Evolutionary conservation across 2,888 invertebrate genomes (phyloP).

Genomic region (Drosophila barbarae): DNA sequence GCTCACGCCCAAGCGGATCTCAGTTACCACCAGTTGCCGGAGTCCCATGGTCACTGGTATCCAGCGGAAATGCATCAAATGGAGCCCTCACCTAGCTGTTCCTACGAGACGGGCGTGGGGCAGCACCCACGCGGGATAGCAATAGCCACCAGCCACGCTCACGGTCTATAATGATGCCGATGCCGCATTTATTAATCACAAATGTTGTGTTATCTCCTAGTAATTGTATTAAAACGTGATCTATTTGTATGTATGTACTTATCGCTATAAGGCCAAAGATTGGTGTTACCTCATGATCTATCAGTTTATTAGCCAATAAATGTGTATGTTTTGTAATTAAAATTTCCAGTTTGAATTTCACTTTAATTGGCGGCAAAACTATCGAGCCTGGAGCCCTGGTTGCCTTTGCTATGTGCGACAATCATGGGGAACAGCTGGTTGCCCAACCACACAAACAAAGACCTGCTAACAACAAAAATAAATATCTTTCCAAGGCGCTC

Average conservation of each 20-base stretch:
- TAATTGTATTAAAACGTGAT: slow-evolving; percentile 59
- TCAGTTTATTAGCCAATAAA: slow-evolving; percentile 43
- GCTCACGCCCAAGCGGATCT: slow-evolving; percentile 33
- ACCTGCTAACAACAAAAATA: slow-evolving; percentile 16
- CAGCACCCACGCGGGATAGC: slow-evolving; percentile 57
- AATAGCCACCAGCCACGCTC: slow-evolving; percentile 60
- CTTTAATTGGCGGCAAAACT: slow-evolving; percentile 6
- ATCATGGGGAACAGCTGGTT: slow-evolving; percentile 37
- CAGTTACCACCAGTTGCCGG: slow-evolving; percentile 51
- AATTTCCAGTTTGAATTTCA: background rate
- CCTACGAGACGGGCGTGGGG: slow-evolving; percentile 55
- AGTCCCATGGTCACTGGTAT: slow-evolving; percentile 57
- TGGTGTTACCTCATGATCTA: slow-evolving; percentile 43
- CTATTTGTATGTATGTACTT: slow-evolving; percentile 33
- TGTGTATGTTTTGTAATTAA: slow-evolving; percentile 15
- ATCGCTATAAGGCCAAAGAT: slow-evolving; percentile 61
- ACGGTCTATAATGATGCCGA: slow-evolving; percentile 44
- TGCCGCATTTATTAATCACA: slow-evolving; percentile 4
- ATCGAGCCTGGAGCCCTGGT: slow-evolving; percentile 11
- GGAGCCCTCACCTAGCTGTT: slow-evolving; percentile 53
- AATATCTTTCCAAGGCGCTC: rapidly evolving
- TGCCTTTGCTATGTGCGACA: background rate
- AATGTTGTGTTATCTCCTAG: slow-evolving; percentile 25
- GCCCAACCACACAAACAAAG: slow-evolving; percentile 29
- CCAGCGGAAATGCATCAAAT: slow-evolving; percentile 52